Evolutionary conservation across 2,113 vertebrate genomes (phyloP).

Genomic region (Oenanthe oenanthe): DNA sequence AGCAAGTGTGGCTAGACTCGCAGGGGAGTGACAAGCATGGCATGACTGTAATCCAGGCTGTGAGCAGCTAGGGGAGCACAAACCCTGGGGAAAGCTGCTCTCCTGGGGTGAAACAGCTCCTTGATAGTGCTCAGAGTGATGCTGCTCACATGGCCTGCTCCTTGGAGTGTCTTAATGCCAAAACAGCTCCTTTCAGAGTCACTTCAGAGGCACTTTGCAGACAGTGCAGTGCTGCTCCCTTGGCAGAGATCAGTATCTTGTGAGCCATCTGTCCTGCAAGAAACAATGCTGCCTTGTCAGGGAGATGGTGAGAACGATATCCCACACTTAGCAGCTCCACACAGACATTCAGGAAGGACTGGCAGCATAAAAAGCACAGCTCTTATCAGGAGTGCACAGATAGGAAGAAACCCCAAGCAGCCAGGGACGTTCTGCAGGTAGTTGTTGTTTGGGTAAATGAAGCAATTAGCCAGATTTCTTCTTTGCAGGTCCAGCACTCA

Average conservation of each 20-base stretch:
- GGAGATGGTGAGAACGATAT: not conserved
- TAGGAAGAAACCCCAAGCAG: not conserved
- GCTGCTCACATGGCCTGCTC: not conserved
- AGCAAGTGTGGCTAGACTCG: conserved; percentile 45
- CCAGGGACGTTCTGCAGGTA: not conserved
- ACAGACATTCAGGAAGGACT: not conserved
- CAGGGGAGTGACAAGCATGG: conserved; percentile 49
- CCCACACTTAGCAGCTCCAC: not conserved
- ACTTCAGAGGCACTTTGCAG: conserved; percentile 18
- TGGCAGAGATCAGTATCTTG: conserved; percentile 15
- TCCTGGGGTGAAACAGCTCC: not conserved
- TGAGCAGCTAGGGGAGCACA: not conserved
- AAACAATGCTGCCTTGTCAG: conserved; percentile 36
- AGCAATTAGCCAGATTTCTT: not conserved
- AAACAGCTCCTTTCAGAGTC: not conserved
- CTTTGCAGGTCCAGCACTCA: not conserved
- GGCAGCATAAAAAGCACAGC: not conserved
- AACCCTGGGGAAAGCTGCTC: not conserved
- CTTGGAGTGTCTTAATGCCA: not conserved
- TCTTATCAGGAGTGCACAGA: not conserved
- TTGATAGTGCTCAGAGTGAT: not conserved
- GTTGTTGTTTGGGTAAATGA: not conserved
- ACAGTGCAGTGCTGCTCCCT: not conserved
- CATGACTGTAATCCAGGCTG: conserved; percentile 16
- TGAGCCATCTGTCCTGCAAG: conserved; percentile 43